Conservation (phyloP, 2,797 vertebrate genomes). For the Dipus sagitta region DNA sequence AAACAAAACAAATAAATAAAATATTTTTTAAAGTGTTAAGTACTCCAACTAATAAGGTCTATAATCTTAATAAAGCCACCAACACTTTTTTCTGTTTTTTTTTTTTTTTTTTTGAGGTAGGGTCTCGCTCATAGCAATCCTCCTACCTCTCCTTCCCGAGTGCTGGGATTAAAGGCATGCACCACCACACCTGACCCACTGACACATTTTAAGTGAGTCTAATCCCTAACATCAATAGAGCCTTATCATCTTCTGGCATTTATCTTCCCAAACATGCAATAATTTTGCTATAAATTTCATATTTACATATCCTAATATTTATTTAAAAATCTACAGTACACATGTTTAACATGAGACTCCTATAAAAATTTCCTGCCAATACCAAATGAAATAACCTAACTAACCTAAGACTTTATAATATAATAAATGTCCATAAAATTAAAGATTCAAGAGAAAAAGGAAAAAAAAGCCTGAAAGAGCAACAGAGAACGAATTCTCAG, state of each 20-base stretch:
- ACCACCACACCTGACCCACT: no score
- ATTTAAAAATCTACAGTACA: slow-evolving; percentile 34
- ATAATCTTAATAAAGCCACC: neutral
- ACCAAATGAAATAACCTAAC: slow-evolving; percentile 81
- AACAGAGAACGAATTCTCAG: slow-evolving; percentile 90
- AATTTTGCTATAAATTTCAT: neutral
- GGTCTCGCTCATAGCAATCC: no score
- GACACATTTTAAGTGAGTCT: neutral
- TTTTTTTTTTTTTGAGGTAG: no score
- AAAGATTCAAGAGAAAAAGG: slow-evolving; percentile 81
- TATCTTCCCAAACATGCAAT: neutral
- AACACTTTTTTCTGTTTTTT: no score
- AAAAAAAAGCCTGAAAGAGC: slow-evolving; percentile 84
- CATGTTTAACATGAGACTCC: slow-evolving; percentile 36
- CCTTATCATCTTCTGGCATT: neutral
- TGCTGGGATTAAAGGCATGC: no score
- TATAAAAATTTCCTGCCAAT: slow-evolving; percentile 49
- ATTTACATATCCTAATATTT: slow-evolving; percentile 1
- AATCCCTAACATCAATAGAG: neutral
- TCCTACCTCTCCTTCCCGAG: no score
- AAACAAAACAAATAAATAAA: no score
- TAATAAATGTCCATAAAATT: slow-evolving; percentile 82
- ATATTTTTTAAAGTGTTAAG: neutral
- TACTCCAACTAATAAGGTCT: neutral
- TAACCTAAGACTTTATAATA: slow-evolving; percentile 80